Base-by-base conservation (phyloP, 2,797 vertebrate species). In the Amphiprion clarkii region DNA sequence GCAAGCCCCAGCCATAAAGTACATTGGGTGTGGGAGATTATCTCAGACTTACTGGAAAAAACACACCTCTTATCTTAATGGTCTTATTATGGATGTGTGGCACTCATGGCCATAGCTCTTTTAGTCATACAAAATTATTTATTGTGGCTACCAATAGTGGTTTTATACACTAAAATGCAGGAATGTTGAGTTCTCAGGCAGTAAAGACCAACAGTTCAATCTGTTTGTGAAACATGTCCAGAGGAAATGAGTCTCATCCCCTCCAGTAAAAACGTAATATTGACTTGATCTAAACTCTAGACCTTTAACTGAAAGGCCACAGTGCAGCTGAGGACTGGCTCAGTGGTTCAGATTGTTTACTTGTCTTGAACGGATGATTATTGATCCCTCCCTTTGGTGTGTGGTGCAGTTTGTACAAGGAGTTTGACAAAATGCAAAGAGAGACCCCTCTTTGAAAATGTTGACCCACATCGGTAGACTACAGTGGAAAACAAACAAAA, bases 1-100 rank as follows among this genome's bases (percentile, higher is more conserved):
- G 72, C 66, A 75, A 58, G 66, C 60, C 72, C 71, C 46, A 57
- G 56, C 80, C 68, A 73, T 14, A 51, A 25, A 76, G 72, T 71
- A 53, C 71, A 67, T 2, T 81, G 80, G 82, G 85, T 84, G 86
- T 82, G 82, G 86, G 86, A 80, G 76, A 82, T 90, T 76, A 84
- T 86, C 77, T 77, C 16, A 36, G 33, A 73, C 42, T 78, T 68
- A 54, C 71, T 87, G 80, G 73, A 74, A 78, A 74, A 75, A 74
- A 52, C 58, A 36, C 31, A 9, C 53, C 36, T 36, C 80, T 84
- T 83, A 89, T 90, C 74, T 78, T 74, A 39, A 65, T 80, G 73
- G 77, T 82, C 48, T 83, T 79, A 21, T 64, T 62, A 48, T 63
- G 61, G 52, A 75, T 44, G 29, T 11, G 0, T 69, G 46, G 12